These are phyloP conservation scores for Atherinomorus stipes DNA, from an alignment of 2,113 vertebrate species.

Conservation along the genomic window DNA sequence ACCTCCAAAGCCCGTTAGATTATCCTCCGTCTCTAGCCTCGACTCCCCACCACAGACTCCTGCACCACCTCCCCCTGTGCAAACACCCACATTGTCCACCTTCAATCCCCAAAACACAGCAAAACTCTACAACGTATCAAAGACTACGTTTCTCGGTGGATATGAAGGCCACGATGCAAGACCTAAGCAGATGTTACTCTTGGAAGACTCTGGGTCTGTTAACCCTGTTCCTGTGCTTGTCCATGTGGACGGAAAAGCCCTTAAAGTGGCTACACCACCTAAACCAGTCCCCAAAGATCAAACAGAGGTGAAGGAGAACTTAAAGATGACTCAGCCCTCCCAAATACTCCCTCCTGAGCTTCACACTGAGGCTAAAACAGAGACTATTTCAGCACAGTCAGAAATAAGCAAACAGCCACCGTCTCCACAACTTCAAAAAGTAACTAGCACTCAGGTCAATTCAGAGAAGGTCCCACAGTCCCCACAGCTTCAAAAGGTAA, in stretches of 20 bases:
- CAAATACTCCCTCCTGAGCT: constrained; percentile 13
- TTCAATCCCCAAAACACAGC: constrained; percentile 84
- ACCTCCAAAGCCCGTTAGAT: constrained; percentile 78
- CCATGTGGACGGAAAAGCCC: constrained; percentile 52
- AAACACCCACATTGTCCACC: constrained; percentile 70
- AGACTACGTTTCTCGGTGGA: constrained; percentile 52
- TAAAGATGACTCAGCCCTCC: constrained; percentile 33
- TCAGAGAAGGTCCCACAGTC: constrained; percentile 12
- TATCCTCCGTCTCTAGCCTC: constrained; percentile 72
- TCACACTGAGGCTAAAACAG: constrained; percentile 27
- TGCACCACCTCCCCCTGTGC: constrained; percentile 56
- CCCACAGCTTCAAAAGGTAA: constrained; percentile 1
- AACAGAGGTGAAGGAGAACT: constrained; percentile 48
- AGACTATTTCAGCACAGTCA: constrained; percentile 16
- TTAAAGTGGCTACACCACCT: constrained; percentile 36
- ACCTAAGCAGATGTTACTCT: constrained; percentile 73
- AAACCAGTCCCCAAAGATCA: constrained; percentile 63
- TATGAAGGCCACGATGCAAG: constrained; percentile 56
- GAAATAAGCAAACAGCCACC: constrained; percentile 33
- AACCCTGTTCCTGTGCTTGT: constrained; percentile 39
- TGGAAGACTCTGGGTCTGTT: constrained; percentile 72
- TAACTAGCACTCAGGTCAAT: not conserved
- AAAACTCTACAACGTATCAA: constrained; percentile 75
- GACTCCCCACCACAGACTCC: constrained; percentile 64
- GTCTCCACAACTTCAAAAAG: not conserved